A percentile compares a stretch with the other conserved stretches of the same genome.
Evolutionary conservation across 2,797 vertebrate genomes (phyloP).

Genomic region (Triplophysa yarkandensis): DNA sequence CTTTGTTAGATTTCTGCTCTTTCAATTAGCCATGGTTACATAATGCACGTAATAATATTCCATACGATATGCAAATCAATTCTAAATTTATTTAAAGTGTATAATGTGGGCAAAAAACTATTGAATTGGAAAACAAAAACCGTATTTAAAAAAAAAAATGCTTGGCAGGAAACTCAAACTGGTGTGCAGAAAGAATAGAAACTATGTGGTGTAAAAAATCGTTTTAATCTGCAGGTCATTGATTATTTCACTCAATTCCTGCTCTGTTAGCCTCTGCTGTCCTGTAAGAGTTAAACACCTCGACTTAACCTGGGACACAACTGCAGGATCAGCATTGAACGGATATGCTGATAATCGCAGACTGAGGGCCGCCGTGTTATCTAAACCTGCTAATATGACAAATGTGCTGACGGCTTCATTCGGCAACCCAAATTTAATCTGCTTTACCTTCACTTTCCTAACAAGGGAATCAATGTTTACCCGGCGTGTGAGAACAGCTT

Average conservation of each 20-base stretch:
- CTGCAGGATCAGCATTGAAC: constrained; percentile 47
- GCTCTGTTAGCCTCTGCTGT: constrained; percentile 16
- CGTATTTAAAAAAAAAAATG: constrained; percentile 18
- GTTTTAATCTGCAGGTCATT: background rate
- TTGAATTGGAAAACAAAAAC: constrained; percentile 41
- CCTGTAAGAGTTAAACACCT: constrained; percentile 12
- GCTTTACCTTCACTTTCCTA: constrained; percentile 30
- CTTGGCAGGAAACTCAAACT: constrained; percentile 32
- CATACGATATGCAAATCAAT: constrained; percentile 68
- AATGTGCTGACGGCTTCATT: constrained; percentile 52
- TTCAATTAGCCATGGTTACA: constrained; percentile 65
- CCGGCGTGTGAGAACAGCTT: background rate
- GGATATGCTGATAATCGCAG: constrained; percentile 40
- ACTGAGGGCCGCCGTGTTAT: constrained; percentile 19
- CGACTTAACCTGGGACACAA: constrained; percentile 25
- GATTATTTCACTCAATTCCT: constrained; percentile 15
- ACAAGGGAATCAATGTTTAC: constrained; percentile 17
- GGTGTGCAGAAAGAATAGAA: constrained; percentile 28
- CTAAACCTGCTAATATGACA: constrained; percentile 38
- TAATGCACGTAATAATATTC: constrained; percentile 53
- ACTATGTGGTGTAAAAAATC: background rate
- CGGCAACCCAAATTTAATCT: constrained; percentile 34
- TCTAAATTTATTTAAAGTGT: constrained; percentile 57
- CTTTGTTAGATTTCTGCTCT: constrained; percentile 54
- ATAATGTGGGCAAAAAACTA: constrained; percentile 50